Evolutionary conservation across 2,888 invertebrate genomes (phyloP).

Genomic region (Torymus tubicola): DNA sequence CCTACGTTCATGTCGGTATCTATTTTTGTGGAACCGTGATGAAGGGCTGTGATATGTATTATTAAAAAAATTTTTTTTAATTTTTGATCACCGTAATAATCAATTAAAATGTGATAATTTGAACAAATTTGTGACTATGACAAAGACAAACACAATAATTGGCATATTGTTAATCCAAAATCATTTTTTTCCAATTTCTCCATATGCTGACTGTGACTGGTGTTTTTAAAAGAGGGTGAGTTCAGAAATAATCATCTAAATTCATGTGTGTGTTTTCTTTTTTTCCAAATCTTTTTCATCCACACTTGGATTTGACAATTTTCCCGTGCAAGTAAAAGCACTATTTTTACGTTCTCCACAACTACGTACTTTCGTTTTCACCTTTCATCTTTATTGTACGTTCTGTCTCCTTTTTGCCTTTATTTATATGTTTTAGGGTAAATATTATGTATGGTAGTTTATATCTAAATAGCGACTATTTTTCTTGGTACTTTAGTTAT

Average conservation of each 20-base stretch:
- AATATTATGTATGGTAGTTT: conserved; percentile 16
- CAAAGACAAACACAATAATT: conserved; percentile 49
- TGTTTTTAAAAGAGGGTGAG: conserved; percentile 75
- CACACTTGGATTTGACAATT: conserved; percentile 10
- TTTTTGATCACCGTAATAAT: conserved; percentile 38
- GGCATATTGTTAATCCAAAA: conserved; percentile 68
- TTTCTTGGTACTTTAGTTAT: not conserved
- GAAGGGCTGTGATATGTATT: not conserved
- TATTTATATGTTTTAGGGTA: conserved; percentile 15
- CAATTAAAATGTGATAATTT: conserved; percentile 55
- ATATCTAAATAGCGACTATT: not conserved
- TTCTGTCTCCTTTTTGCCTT: conserved; percentile 21
- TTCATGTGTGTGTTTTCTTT: conserved; percentile 66
- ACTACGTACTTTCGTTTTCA: conserved; percentile 7
- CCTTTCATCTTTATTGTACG: not conserved
- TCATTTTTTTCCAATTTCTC: conserved; percentile 72
- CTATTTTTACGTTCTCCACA: conserved; percentile 7
- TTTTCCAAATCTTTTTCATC: conserved; percentile 52
- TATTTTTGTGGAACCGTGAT: conserved; percentile 31
- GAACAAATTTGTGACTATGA: conserved; percentile 49
- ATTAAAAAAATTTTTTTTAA: too few species aligned
- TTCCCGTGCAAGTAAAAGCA: not conserved
- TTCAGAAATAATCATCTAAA: conserved; percentile 66
- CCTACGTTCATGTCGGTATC: conserved; percentile 30
- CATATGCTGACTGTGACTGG: conserved; percentile 71